A percentile compares a stretch with the other conserved stretches of the same genome.
phyloP scores from a whole-genome alignment of 1,140 invertebrate species.

The Leptopilina clavipes region DNA sequence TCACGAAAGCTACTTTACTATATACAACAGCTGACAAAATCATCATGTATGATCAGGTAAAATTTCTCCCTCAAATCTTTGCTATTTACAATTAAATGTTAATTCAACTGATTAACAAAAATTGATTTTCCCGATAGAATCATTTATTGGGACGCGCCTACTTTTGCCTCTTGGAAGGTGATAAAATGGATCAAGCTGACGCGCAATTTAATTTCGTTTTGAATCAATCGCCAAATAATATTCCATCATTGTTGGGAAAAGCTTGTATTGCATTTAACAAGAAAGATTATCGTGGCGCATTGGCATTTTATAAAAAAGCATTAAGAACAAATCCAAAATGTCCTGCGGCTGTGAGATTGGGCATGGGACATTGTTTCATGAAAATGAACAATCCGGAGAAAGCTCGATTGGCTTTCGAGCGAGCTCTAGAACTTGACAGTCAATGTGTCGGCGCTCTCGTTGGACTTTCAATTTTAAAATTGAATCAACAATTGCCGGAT shows the following conservation, averaged over 20 bases:
- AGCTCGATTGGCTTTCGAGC: conserved; percentile 96
- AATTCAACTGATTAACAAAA: no score
- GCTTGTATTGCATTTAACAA: conserved; percentile 97
- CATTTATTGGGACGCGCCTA: conserved; percentile 98
- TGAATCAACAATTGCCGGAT: conserved; percentile 95
- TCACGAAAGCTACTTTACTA: conserved; percentile 96
- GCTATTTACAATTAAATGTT: conserved; percentile 9
- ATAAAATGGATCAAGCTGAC: conserved; percentile 99
- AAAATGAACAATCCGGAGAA: conserved; percentile 97
- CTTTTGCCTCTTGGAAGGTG: conserved; percentile 97
- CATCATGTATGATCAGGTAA: conserved; percentile 99
- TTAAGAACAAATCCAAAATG: conserved; percentile 96
- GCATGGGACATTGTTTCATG: conserved; percentile 98
- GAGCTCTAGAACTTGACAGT: conserved; percentile 93
- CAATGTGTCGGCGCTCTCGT: conserved; percentile 97
- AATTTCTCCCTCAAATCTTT: no score
- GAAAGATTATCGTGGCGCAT: conserved; percentile 93
- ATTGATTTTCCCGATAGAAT: conserved; percentile 79
- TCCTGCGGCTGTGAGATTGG: conserved; percentile 95
- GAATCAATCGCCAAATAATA: conserved; percentile 96
- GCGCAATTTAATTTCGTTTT: conserved; percentile 99
- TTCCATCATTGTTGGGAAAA: conserved; percentile 97
- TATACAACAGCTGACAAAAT: conserved; percentile 99
- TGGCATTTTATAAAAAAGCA: conserved; percentile 99
- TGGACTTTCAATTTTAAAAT: conserved; percentile 94